Percentiles rank a stretch among this genome's conserved stretches.
phyloP scores from a whole-genome alignment of 2,888 invertebrate genomes.

The Sepioteuthis lessoniana region DNA sequence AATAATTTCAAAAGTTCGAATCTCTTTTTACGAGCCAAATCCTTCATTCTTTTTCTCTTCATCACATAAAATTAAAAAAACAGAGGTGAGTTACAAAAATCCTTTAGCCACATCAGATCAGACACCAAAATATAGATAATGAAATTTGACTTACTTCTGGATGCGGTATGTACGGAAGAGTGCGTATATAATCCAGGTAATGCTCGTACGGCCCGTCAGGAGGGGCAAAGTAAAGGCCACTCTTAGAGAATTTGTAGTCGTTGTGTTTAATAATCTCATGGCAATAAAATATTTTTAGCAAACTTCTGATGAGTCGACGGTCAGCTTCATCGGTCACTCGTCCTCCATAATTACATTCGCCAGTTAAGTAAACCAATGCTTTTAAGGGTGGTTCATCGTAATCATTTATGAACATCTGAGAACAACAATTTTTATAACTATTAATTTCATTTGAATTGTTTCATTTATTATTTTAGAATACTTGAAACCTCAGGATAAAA shows the following conservation, averaged over 20 bases:
- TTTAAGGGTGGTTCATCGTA: slow-evolving; percentile 74
- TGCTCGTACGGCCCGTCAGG: slow-evolving; percentile 68
- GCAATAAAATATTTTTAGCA: slow-evolving; percentile 72
- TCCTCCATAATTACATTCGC: slow-evolving; percentile 75
- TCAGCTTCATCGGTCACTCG: slow-evolving; percentile 75
- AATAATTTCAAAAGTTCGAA: too few species aligned
- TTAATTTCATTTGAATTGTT: too few species aligned
- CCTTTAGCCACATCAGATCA: neutral
- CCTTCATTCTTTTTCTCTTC: too few species aligned
- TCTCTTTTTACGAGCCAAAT: too few species aligned
- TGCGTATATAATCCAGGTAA: slow-evolving; percentile 72
- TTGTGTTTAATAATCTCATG: slow-evolving; percentile 65
- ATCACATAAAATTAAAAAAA: too few species aligned
- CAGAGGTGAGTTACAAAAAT: neutral
- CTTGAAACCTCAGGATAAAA: neutral
- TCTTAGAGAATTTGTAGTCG: slow-evolving; percentile 69
- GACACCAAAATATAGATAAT: neutral
- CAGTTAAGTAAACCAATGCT: slow-evolving; percentile 73
- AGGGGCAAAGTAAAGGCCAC: slow-evolving; percentile 71
- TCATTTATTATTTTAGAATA: too few species aligned
- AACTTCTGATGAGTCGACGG: slow-evolving; percentile 71
- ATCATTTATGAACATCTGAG: slow-evolving; percentile 75
- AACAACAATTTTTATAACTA: too few species aligned
- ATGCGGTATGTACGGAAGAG: slow-evolving; percentile 72
- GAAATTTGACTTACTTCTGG: slow-evolving; percentile 68